Conservation (phyloP, 2,113 vertebrate genomes). For the Tilapia sparmanii region DNA sequence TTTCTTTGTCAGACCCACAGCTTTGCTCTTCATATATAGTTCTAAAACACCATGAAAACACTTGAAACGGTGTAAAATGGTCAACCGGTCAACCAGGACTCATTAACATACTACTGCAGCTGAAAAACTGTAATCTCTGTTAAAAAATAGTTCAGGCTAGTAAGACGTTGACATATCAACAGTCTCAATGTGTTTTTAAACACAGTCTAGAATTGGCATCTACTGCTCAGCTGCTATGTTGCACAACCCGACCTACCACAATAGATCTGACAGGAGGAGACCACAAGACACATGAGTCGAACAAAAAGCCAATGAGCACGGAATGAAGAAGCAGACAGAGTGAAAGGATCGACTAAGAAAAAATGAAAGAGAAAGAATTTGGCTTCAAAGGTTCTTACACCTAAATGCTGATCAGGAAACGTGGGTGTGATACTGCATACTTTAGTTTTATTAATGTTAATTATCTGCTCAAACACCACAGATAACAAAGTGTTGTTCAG, state of each 20-base stretch:
- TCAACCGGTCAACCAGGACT: fast-evolving
- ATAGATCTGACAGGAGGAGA: not conserved
- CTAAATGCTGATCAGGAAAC: not conserved
- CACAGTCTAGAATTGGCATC: not conserved
- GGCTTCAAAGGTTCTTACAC: not conserved
- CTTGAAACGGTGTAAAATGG: not conserved
- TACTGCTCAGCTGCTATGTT: not conserved
- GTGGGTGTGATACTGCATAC: not conserved
- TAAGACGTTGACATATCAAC: not conserved
- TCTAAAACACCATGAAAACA: not conserved
- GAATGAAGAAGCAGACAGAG: not conserved
- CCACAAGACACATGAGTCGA: not conserved
- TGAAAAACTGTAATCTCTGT: not conserved
- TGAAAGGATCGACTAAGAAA: not conserved
- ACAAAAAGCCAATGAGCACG: not conserved
- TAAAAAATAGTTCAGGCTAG: not conserved
- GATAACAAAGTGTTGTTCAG: not conserved
- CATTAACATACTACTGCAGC: fast-evolving
- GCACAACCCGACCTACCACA: not conserved
- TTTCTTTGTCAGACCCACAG: not conserved
- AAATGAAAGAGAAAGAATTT: not conserved
- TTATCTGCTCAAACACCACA: not conserved
- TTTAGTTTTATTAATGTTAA: not conserved
- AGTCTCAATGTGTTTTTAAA: not conserved
- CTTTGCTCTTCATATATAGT: not conserved